Base-by-base conservation (phyloP, 2,888 invertebrate genomes). In the Papilio gigon region DNA sequence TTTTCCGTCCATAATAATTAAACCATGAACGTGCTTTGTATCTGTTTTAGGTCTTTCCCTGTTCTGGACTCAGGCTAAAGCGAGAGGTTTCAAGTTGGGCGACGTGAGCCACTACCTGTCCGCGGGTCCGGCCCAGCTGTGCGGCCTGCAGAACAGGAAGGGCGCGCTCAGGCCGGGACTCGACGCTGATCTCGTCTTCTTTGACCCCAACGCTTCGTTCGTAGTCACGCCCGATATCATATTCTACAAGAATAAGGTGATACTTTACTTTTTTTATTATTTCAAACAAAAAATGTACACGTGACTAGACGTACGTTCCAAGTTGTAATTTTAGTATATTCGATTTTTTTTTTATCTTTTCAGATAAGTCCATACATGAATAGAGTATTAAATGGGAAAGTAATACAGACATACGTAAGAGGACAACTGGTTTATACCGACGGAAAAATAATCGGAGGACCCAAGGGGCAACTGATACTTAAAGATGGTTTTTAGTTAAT, bases 171-270 rank as follows among this genome's bases (percentile, higher is more conserved):
- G 86, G 62, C 89, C 89, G 4, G 95, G 95, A 14, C 92, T 93
- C 67, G 95, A 96, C 77, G 96, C 95, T 0, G 96, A 96, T 81
- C 93, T 96, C 64, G 94, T 96, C 61, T 92, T 95, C 72, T 96
- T 95, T 91, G 93, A 95, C 83, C 95, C 95, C 1, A 93, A 95
- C 5, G 93, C 92, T 47, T 89, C 90, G 37, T 94, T 94, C 76
- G 83, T 85, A 60, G 94, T 95, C 25, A 87, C 89, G 20, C 83
- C 92, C 66, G 92, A 93, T 14, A 90, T 90, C 35, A 94, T 95
- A 72, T 86, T 93, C 25, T 94, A 95, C 76, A 94, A 94, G 76
- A 95, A 95, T 81, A 95, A 95, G 93, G 95, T 94, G 83, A 61
- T 2, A 35, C 22, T 40, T 27, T 12, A 22, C 22, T 37, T 20